Percentiles rank a stretch among this genome's conserved stretches.
Conservation (phyloP, 2,113 vertebrate species). For the Lepus europaeus region DNA sequence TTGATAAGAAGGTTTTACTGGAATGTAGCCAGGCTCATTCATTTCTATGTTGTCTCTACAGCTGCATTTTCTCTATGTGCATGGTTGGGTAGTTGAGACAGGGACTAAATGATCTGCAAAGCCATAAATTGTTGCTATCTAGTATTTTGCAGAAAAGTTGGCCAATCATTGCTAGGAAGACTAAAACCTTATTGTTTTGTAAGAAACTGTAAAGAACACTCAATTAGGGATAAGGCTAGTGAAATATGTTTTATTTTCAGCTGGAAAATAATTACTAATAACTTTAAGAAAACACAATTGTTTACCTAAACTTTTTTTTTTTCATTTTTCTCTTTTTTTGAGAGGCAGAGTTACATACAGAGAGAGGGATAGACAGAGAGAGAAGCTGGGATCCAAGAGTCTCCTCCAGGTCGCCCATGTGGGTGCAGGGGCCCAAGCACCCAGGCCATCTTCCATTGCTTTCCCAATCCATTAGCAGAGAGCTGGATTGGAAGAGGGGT, state of each 20-base stretch:
- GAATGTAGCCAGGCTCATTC: not conserved
- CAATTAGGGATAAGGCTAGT: not conserved
- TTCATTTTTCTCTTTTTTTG: too few relatives aligned
- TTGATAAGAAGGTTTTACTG: not conserved
- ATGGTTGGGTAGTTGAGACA: not conserved
- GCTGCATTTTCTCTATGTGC: not conserved
- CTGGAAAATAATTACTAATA: not conserved
- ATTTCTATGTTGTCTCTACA: not conserved
- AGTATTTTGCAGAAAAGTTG: not conserved
- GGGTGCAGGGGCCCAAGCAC: too few relatives aligned
- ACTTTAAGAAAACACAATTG: not conserved
- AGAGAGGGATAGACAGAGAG: too few relatives aligned
- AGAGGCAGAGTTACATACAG: too few relatives aligned
- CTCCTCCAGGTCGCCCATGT: too few relatives aligned
- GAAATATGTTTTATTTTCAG: constrained; percentile 2
- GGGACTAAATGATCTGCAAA: not conserved
- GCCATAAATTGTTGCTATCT: not conserved
- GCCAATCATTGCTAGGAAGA: not conserved
- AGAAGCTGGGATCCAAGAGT: too few relatives aligned
- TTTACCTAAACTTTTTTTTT: not conserved
- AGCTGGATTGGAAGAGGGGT: too few relatives aligned
- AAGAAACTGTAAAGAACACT: not conserved
- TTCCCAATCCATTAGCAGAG: too few relatives aligned
- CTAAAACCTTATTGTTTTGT: not conserved
- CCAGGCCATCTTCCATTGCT: too few relatives aligned